A percentile compares a stretch with the other conserved stretches of the same genome.
Evolutionary conservation across 1,140 invertebrate species (phyloP).

Genomic region (Portunus trituberculatus): DNA sequence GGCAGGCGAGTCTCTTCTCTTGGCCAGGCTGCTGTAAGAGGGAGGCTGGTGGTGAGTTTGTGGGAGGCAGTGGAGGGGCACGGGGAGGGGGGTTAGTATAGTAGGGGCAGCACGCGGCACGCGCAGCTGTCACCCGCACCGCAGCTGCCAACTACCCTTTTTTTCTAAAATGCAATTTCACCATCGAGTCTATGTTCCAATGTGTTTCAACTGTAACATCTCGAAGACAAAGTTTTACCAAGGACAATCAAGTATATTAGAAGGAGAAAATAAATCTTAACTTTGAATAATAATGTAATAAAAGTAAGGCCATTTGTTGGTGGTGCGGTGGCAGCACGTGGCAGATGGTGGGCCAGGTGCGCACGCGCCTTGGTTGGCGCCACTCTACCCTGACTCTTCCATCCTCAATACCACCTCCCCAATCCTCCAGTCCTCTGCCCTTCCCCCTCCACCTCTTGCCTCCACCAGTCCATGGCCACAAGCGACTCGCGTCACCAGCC

Average conservation of each 20-base stretch:
- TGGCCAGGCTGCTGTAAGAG: background rate
- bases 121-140: slow-evolving; percentile 63
- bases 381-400: slow-evolving; percentile 36
- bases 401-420: background rate
- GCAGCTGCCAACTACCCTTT: slow-evolving; percentile 53
- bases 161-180: background rate
- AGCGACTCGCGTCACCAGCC: background rate
- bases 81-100: background rate
- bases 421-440: background rate
- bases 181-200: background rate
- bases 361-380: slow-evolving; percentile 64
- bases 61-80: background rate
- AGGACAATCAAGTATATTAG: background rate
- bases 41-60: background rate
- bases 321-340: slow-evolving; percentile 37
- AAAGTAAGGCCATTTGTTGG: background rate
- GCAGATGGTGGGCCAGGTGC: slow-evolving; percentile 69
- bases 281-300: background rate
- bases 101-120: slow-evolving; percentile 56
- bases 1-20: slow-evolving; percentile 45
- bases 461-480: background rate
- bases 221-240: background rate
- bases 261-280: background rate
- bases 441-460: background rate
- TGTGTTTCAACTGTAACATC: background rate